Evolutionary conservation across 2,113 vertebrate genomes (phyloP).

Genomic region (Chunga burmeisteri): DNA sequence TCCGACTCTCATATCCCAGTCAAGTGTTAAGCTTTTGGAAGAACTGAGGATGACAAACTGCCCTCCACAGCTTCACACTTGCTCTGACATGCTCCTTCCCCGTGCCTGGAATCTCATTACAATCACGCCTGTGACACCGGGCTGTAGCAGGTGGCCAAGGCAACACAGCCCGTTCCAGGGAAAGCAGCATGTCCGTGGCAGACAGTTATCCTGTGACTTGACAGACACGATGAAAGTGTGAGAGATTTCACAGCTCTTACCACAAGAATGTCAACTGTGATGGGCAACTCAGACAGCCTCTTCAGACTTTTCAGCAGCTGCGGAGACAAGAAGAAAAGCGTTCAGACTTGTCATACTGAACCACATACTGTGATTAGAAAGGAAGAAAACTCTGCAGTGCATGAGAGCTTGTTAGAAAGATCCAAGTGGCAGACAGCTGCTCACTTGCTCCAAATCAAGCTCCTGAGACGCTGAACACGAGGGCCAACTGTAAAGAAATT

Average conservation of each 20-base stretch:
- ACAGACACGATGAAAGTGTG: neutral
- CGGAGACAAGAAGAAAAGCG: slow-evolving; percentile 37
- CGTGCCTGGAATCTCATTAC: neutral
- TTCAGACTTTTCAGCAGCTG: slow-evolving; percentile 94
- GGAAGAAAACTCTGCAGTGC: neutral
- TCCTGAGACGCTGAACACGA: neutral
- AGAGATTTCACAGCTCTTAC: slow-evolving; percentile 78
- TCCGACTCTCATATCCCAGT: neutral
- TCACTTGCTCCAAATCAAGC: neutral
- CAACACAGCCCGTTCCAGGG: neutral
- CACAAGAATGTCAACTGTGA: slow-evolving; percentile 95
- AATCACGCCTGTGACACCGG: fast-evolving
- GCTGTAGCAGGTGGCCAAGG: neutral
- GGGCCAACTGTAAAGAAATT: neutral
- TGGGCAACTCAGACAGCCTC: slow-evolving; percentile 88
- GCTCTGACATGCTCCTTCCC: neutral
- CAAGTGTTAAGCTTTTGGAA: neutral
- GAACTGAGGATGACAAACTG: neutral
- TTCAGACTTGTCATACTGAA: neutral
- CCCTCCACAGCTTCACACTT: neutral
- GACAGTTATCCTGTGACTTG: neutral
- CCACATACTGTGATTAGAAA: neutral
- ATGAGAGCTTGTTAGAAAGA: neutral
- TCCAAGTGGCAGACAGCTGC: neutral
- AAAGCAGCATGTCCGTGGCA: neutral